Conservation (phyloP, 1,140 invertebrate genomes). For the Drosophila micromelanica region DNA sequence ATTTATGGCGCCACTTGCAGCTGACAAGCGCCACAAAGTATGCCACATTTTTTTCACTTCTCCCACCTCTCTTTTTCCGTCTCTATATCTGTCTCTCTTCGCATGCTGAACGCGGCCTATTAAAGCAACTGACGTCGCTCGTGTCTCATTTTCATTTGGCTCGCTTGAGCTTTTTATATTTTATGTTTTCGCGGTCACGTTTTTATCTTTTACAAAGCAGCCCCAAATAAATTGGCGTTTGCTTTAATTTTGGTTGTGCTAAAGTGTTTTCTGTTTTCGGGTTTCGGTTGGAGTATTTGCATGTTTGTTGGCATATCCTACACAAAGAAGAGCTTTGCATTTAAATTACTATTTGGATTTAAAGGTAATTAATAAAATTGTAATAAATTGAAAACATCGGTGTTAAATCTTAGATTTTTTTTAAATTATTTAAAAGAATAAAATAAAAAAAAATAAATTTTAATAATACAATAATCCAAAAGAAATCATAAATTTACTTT, state of each 20-base stretch:
- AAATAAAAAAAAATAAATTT: too few species aligned
- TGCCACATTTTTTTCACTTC: slow-evolving; percentile 40
- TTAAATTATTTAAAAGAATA: too few species aligned
- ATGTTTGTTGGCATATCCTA: slow-evolving; percentile 1
- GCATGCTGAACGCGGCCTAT: slow-evolving; percentile 31
- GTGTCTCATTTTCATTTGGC: slow-evolving; percentile 40
- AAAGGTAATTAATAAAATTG: too few species aligned
- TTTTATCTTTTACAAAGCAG: slow-evolving; percentile 66
- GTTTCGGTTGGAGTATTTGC: background rate
- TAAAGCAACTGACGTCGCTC: slow-evolving; percentile 29
- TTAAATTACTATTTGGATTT: too few species aligned
- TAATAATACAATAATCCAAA: too few species aligned
- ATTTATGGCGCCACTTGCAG: slow-evolving; percentile 77
- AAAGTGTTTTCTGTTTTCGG: slow-evolving; percentile 15
- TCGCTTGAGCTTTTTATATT: slow-evolving; percentile 32
- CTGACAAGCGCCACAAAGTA: slow-evolving; percentile 57
- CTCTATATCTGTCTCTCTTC: background rate
- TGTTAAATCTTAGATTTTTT: too few species aligned
- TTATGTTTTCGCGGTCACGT: slow-evolving; percentile 74
- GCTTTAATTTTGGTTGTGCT: slow-evolving; percentile 36
- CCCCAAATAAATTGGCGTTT: slow-evolving; percentile 38
- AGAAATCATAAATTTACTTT: too few species aligned
- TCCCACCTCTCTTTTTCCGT: too few species aligned
- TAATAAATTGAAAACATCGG: too few species aligned
- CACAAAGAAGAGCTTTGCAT: background rate